These are phyloP conservation scores for Blastobasis lacticolella DNA, from an alignment of 2,888 invertebrate genomes.

Conservation along the genomic window DNA sequence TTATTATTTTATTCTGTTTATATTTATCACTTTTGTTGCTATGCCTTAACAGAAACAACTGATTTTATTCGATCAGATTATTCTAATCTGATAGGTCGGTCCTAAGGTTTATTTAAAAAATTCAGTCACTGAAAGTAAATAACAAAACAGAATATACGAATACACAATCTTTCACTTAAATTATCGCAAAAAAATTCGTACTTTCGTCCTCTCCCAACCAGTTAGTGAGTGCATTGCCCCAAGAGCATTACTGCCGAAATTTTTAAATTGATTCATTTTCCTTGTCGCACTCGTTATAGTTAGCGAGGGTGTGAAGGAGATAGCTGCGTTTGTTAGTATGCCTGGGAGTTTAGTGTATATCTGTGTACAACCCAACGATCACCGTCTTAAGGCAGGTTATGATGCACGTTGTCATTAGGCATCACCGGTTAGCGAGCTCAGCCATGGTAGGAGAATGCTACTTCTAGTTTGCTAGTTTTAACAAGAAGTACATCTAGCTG, in stretches of 20 bases:
- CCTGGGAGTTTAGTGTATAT: conserved; percentile 22
- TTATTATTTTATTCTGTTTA: too few relatives aligned
- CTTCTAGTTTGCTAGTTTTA: too few relatives aligned
- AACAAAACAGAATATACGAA: neutral
- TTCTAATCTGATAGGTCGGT: too few relatives aligned
- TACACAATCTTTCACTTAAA: conserved; percentile 49
- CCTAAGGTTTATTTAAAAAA: too few relatives aligned
- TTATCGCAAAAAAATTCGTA: conserved; percentile 59
- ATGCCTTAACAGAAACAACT: too few relatives aligned
- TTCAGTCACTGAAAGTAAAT: too few relatives aligned
- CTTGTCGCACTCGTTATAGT: conserved; percentile 29
- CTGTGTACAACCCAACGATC: conserved; percentile 44
- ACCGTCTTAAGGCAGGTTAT: conserved; percentile 69
- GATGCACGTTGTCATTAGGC: conserved; percentile 10
- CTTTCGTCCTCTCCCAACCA: conserved; percentile 70
- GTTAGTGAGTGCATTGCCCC: conserved; percentile 66
- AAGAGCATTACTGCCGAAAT: conserved; percentile 51
- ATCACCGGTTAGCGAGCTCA: too few relatives aligned
- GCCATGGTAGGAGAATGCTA: too few relatives aligned
- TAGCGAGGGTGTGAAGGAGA: conserved; percentile 32
- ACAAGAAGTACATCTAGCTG: too few relatives aligned
- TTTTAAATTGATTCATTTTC: conserved; percentile 52
- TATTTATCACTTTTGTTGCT: too few relatives aligned
- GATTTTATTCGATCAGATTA: too few relatives aligned
- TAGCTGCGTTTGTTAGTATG: conserved; percentile 40